phyloP scores from a whole-genome alignment of 2,888 invertebrate genomes.

The Nowickia ferox region DNA sequence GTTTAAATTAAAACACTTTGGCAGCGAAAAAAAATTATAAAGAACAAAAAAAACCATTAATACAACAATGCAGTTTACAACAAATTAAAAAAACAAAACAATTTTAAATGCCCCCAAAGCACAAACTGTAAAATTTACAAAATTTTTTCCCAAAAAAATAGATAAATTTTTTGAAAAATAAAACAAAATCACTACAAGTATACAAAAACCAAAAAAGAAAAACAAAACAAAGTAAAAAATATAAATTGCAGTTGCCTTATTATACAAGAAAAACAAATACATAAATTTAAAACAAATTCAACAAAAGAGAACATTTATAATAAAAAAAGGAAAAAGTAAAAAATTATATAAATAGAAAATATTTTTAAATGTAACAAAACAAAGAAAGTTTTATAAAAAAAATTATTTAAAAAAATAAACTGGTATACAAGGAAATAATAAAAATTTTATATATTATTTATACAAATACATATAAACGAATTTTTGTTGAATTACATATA shows the following conservation, averaged over 20 bases:
- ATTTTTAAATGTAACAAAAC: slow-evolving; percentile 67
- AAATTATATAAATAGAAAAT: slow-evolving; percentile 66
- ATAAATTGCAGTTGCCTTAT: slow-evolving; percentile 82
- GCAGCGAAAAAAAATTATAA: slow-evolving; percentile 56
- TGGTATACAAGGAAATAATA: slow-evolving; percentile 67
- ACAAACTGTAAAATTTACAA: slow-evolving; percentile 67
- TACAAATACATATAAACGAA: not conserved
- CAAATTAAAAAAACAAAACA: slow-evolving; percentile 60
- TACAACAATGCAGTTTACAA: slow-evolving; percentile 73
- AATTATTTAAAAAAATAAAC: slow-evolving; percentile 72
- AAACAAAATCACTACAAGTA: slow-evolving; percentile 66
- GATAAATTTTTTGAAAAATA: slow-evolving; percentile 67
- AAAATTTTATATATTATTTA: slow-evolving; percentile 30
- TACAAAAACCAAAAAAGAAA: slow-evolving; percentile 51
- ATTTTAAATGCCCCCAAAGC: slow-evolving; percentile 58
- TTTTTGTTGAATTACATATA: slow-evolving; percentile 41
- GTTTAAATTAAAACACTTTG: slow-evolving; percentile 76
- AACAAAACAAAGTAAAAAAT: slow-evolving; percentile 72
- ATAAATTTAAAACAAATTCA: slow-evolving; percentile 63
- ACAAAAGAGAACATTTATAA: slow-evolving; percentile 69
- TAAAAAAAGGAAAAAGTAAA: slow-evolving; percentile 50
- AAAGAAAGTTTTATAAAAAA: slow-evolving; percentile 52
- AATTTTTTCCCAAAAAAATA: slow-evolving; percentile 64
- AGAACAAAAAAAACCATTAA: slow-evolving; percentile 43
- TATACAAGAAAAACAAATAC: slow-evolving; percentile 66